Evolutionary conservation across 2,888 invertebrate species (phyloP).

Genomic region (Criorhina ranunculi): DNA sequence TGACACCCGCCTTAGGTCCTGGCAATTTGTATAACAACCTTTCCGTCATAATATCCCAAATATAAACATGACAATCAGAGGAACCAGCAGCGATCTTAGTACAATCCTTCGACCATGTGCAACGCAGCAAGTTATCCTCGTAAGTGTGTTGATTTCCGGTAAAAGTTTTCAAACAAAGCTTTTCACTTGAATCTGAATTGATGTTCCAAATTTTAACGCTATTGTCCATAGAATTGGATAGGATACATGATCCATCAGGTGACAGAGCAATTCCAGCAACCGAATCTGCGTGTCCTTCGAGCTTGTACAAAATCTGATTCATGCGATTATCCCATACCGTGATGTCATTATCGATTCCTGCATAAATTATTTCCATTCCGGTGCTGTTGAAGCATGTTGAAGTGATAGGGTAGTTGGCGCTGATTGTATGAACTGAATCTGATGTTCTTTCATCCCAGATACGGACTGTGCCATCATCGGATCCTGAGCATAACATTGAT

Average conservation of each 20-base stretch:
- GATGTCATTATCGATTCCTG: neutral
- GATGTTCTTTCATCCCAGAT: slow-evolving; percentile 11
- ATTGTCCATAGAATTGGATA: slow-evolving; percentile 96
- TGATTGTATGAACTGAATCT: neutral
- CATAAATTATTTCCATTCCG: neutral
- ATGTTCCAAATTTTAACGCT: slow-evolving; percentile 96
- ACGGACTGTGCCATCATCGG: slow-evolving; percentile 3
- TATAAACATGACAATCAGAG: slow-evolving; percentile 96
- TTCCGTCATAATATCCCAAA: slow-evolving; percentile 97
- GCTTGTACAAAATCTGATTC: slow-evolving; percentile 92
- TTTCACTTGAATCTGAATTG: neutral
- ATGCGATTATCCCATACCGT: slow-evolving; percentile 4
- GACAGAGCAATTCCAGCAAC: slow-evolving; percentile 98
- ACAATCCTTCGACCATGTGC: slow-evolving; percentile 1
- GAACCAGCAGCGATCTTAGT: slow-evolving; percentile 89
- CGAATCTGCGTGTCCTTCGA: slow-evolving; percentile 97
- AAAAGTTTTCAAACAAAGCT: neutral
- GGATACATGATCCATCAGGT: slow-evolving; percentile 93
- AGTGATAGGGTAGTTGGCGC: neutral
- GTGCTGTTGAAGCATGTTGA: neutral
- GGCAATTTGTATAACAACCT: slow-evolving; percentile 97
- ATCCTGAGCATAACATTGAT: slow-evolving; percentile 17
- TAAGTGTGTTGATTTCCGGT: neutral
- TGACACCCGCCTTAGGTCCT: slow-evolving; percentile 98
- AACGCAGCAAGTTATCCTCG: neutral